Evolutionary conservation across 2,888 invertebrate species (phyloP), one percentile per base, ranked within the genome.

Genomic region (Ditula angustiorana): DNA sequence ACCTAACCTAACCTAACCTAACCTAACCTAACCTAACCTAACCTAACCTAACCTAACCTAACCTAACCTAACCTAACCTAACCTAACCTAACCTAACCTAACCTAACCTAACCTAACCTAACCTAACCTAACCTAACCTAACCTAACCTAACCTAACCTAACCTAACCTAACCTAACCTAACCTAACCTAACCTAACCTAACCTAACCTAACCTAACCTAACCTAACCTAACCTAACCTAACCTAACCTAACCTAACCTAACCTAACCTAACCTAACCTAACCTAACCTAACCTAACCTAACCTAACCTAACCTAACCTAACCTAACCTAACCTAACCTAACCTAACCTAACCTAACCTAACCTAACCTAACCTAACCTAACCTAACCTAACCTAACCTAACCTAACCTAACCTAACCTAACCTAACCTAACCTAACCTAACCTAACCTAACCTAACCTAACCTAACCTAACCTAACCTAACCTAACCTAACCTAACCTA

Each of bases 1-100:
- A 28, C 28, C 28, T 28, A 28, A 28, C 28, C 28, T 19, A 16
- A 41, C 13, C 41, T 19, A 41, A 41, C 41, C 41, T 41, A 41
- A 41, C 41, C 41, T 41, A 41, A 41, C 41, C 41, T 41, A 41
- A 41, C 41, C 41, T 41, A 41, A 41, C 41, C 41, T 41, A 41
- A 41, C 41, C 41, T 41, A 41, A 41, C 41, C 41, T 41, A 41
- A 41, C 41, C 41, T 41, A 41, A 41, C 41, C 41, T 41, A 41
- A 41, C 41, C 41, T 41, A 41, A 41, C 41, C 41, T 41, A 41
- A 41, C 41, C 41, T 41, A 41, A 41, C 41, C 41, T 41, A 41
- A 41, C 28, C 41, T 19, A 16, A 41, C 13, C 41, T 19, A 16
- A 41, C 13, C 41, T 19, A 16, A 41, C 13, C 41, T 19, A 16